phyloP scores from a whole-genome alignment of 2,888 invertebrate genomes.

The Eumacrocentrus americanus region DNA sequence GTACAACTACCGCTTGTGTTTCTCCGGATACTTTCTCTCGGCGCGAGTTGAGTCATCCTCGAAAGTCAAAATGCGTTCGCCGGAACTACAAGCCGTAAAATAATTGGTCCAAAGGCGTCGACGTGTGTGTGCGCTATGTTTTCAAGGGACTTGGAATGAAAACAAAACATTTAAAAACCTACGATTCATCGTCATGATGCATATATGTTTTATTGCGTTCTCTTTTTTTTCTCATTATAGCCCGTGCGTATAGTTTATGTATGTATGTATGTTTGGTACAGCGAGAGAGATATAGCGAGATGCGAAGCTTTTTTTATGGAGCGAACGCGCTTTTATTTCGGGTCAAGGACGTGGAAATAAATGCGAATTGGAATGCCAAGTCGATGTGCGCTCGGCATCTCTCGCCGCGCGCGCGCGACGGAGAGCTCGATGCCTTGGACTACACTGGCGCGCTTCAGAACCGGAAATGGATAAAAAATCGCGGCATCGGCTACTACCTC shows the following conservation, averaged over 20 bases:
- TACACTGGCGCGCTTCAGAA: constrained; percentile 21
- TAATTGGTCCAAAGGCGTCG: constrained; percentile 7
- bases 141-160: too few species aligned
- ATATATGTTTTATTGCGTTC: too few species aligned
- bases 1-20: constrained; percentile 18
- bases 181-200: too few species aligned
- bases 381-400: constrained; percentile 25
- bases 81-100: constrained; percentile 12
- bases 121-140: too few species aligned
- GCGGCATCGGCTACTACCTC: constrained; percentile 9
- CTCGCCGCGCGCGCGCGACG: constrained; percentile 10
- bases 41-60: constrained; percentile 35
- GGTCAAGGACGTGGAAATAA: constrained; percentile 38
- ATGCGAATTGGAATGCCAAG: constrained; percentile 29
- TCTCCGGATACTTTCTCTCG: constrained; percentile 33
- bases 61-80: constrained; percentile 35
- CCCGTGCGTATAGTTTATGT: too few species aligned
- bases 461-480: constrained; percentile 25
- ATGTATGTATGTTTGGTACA: too few species aligned
- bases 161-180: too few species aligned
- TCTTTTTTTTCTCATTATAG: too few species aligned
- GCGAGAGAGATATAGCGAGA: not conserved
- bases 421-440: constrained; percentile 34
- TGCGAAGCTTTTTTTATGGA: constrained; percentile 6
- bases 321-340: constrained; percentile 30